phyloP scores from a whole-genome alignment of 2,888 invertebrate genomes.

The Aspidiotus destructor region DNA sequence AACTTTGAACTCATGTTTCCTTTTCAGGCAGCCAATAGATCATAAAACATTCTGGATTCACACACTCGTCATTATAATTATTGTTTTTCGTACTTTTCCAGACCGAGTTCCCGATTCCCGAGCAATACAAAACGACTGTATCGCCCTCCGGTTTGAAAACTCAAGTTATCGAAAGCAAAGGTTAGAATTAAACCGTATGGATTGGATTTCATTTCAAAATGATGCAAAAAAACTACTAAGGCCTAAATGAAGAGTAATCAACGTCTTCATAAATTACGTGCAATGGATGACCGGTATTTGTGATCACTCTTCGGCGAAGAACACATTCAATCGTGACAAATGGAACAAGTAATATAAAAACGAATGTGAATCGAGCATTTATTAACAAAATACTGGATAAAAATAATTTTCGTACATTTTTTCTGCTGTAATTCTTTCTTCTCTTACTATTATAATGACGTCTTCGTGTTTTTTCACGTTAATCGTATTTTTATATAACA shows the following conservation, averaged over 20 bases:
- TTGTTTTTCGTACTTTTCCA: slow-evolving; percentile 44
- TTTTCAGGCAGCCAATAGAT: no score
- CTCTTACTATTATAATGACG: slow-evolving; percentile 1
- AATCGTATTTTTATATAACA: slow-evolving; percentile 19
- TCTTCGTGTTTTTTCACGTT: slow-evolving; percentile 8
- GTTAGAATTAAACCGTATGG: slow-evolving; percentile 47
- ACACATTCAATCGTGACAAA: no score
- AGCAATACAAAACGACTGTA: slow-evolving; percentile 90
- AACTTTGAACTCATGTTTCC: no score
- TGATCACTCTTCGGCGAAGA: no score
- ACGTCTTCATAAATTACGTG: no score
- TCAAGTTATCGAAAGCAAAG: slow-evolving; percentile 68
- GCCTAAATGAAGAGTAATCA: no score
- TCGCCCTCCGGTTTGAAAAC: slow-evolving; percentile 58
- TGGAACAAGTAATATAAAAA: neutral
- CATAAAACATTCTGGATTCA: no score
- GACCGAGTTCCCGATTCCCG: slow-evolving; percentile 87
- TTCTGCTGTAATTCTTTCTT: slow-evolving; percentile 14
- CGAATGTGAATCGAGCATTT: slow-evolving; percentile 19
- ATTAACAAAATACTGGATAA: slow-evolving; percentile 22
- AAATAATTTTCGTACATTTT: neutral
- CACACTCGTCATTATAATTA: no score
- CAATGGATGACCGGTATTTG: no score
- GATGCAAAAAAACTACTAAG: neutral
- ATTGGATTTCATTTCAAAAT: neutral